Conservation (phyloP, 2,113 vertebrate genomes). For the Semicossyphus pulcher region DNA sequence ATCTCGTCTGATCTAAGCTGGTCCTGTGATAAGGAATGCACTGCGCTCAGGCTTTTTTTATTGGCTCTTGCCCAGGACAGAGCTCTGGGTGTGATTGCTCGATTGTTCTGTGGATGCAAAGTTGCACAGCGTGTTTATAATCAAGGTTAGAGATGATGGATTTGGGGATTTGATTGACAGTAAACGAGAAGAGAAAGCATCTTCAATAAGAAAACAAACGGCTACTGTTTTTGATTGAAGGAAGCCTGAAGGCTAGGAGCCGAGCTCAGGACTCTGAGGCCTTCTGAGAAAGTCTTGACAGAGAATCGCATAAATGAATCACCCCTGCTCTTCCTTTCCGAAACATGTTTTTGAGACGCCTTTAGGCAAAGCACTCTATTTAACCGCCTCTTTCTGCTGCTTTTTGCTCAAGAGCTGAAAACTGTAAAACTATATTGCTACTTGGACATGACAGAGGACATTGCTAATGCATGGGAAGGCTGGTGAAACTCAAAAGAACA, state of each 20-base stretch:
- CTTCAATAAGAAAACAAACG: background rate
- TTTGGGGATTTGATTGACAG: background rate
- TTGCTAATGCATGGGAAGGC: conserved; percentile 7
- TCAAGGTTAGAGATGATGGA: background rate
- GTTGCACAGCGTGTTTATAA: conserved; percentile 3
- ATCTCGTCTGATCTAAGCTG: conserved; percentile 48
- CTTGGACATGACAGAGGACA: background rate
- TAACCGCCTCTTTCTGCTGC: background rate
- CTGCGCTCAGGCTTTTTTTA: background rate
- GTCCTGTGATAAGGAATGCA: conserved; percentile 25
- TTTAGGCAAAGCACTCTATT: background rate
- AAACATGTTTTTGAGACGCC: background rate
- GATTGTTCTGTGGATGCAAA: conserved; percentile 7
- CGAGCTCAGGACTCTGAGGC: background rate
- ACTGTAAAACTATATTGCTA: background rate
- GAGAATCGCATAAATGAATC: background rate
- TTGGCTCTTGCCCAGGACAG: conserved; percentile 16
- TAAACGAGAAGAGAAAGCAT: background rate
- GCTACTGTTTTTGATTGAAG: background rate
- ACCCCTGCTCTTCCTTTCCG: background rate
- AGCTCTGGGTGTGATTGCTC: conserved; percentile 21
- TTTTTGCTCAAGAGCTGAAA: background rate
- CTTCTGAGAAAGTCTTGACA: background rate
- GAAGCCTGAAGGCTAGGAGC: background rate
- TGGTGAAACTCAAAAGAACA: conserved; percentile 8